These are phyloP conservation scores for Dexiosoma caninum DNA, from an alignment of 2,888 invertebrate species.

Conservation along the genomic window DNA sequence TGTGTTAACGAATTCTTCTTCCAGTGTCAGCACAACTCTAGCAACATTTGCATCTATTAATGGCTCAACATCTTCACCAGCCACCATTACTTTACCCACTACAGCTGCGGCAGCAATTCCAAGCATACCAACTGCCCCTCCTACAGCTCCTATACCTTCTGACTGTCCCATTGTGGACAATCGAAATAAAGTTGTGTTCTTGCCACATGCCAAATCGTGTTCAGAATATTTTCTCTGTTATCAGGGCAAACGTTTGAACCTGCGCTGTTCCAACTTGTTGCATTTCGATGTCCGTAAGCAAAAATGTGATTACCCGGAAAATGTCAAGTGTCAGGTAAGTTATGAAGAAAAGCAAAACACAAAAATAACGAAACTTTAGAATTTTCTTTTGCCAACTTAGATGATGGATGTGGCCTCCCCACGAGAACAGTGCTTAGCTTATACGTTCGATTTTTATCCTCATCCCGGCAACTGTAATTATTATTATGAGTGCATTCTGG, in stretches of 20 bases:
- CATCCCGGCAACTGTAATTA: slow-evolving; percentile 75
- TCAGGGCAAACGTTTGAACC: slow-evolving; percentile 67
- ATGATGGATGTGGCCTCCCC: slow-evolving; percentile 37
- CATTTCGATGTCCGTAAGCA: slow-evolving; percentile 70
- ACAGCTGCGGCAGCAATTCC: not conserved
- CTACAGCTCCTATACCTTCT: not conserved
- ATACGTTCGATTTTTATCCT: slow-evolving; percentile 51
- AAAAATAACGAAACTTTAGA: too few relatives aligned
- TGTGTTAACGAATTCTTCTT: slow-evolving; percentile 29
- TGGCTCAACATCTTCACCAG: not conserved
- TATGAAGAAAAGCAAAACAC: too few relatives aligned
- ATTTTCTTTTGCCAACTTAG: slow-evolving; percentile 12
- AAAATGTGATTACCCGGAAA: slow-evolving; percentile 72
- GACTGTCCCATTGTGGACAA: slow-evolving; percentile 69
- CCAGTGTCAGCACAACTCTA: not conserved
- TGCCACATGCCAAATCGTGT: slow-evolving; percentile 70
- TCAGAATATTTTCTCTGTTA: slow-evolving; percentile 73
- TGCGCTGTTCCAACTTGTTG: slow-evolving; percentile 71
- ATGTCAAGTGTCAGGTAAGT: slow-evolving; percentile 71
- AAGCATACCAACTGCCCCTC: not conserved
- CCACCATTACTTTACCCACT: not conserved
- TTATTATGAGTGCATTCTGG: slow-evolving; percentile 72
- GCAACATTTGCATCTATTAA: not conserved
- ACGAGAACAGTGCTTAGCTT: slow-evolving; percentile 36
- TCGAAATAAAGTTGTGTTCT: slow-evolving; percentile 67